Evolutionary conservation across 2,888 invertebrate species (phyloP).

Genomic region (Agrotis puta): DNA sequence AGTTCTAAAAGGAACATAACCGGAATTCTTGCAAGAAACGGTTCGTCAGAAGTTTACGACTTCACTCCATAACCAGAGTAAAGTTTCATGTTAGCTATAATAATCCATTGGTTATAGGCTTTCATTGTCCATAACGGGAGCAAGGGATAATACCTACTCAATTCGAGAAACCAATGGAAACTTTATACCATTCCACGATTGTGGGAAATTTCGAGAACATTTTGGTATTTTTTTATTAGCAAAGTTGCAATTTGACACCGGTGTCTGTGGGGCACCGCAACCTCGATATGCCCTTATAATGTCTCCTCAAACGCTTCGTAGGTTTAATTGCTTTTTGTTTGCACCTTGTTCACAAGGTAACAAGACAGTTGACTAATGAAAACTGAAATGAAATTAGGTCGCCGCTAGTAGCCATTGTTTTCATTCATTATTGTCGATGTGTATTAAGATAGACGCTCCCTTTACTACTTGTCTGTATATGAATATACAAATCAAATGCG

Average conservation of each 20-base stretch:
- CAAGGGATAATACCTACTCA: constrained; percentile 50
- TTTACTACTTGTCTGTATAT: background rate
- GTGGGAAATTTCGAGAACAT: constrained; percentile 15
- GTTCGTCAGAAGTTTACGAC: constrained; percentile 72
- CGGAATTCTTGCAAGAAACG: constrained; percentile 59
- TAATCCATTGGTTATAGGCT: constrained; percentile 74
- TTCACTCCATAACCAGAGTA: constrained; percentile 71
- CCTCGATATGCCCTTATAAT: constrained; percentile 28
- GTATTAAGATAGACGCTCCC: background rate
- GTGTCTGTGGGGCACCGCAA: background rate
- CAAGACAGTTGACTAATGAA: constrained; percentile 37
- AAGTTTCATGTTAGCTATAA: constrained; percentile 74
- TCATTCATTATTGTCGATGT: constrained; percentile 11
- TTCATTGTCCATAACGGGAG: constrained; percentile 76
- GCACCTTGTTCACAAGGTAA: constrained; percentile 31
- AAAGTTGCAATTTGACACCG: constrained; percentile 7
- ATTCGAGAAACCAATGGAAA: constrained; percentile 42
- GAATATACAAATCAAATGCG: background rate
- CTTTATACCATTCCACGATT: constrained; percentile 17
- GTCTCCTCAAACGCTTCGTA: constrained; percentile 6
- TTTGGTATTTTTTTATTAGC: constrained; percentile 6
- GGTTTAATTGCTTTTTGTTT: constrained; percentile 52
- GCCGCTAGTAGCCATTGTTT: background rate
- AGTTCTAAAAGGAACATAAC: constrained; percentile 51
- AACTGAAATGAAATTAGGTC: constrained; percentile 30